phyloP scores from a whole-genome alignment of 2,888 invertebrate genomes.

The Invenusta paracnida region DNA sequence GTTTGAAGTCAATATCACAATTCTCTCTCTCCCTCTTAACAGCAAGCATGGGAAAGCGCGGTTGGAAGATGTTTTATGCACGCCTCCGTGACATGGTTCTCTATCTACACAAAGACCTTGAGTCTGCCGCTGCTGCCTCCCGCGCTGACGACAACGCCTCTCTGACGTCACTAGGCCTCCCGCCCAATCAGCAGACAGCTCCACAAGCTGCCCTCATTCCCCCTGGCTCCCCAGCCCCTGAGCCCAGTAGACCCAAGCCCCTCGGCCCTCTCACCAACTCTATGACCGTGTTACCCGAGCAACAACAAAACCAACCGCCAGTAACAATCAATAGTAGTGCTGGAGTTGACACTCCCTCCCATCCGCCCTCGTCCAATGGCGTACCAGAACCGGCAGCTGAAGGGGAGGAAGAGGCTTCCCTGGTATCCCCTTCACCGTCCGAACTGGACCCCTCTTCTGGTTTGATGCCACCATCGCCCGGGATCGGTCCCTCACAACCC shows the following conservation, averaged over 20 bases:
- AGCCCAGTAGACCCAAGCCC: no score
- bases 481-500: background rate
- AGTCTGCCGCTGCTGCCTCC: background rate
- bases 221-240: background rate
- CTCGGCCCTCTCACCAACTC: background rate
- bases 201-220: background rate
- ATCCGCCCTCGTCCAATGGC: no score
- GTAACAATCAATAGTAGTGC: background rate
- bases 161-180: slow-evolving; percentile 48
- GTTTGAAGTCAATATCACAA: no score
- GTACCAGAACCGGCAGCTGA: no score
- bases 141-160: slow-evolving; percentile 30
- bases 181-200: background rate
- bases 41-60: slow-evolving; percentile 41
- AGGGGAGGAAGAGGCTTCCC: background rate
- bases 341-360: background rate
- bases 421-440: no score
- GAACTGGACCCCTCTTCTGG: no score
- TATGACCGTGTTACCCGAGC: background rate
- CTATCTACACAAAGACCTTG: slow-evolving; percentile 41
- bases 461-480: slow-evolving; percentile 5
- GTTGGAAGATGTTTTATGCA: slow-evolving; percentile 41
- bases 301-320: background rate
- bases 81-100: slow-evolving; percentile 39
- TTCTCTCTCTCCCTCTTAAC: slow-evolving; percentile 11